These are phyloP conservation scores for Psilopogon haemacephalus DNA, from an alignment of 2,113 vertebrate genomes.

Conservation along the genomic window DNA sequence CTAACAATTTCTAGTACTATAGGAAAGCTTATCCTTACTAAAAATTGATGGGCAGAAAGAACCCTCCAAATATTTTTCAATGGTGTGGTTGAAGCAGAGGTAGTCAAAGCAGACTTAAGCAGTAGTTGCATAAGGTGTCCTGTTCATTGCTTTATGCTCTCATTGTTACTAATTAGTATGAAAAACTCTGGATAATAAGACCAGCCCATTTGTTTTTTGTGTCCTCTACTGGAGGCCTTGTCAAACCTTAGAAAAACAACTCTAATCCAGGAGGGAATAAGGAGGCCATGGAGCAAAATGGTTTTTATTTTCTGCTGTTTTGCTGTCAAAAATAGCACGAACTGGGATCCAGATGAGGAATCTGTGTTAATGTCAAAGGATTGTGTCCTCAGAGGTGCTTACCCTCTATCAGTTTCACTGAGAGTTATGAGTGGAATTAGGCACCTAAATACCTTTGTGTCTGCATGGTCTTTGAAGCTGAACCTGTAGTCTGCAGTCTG, in stretches of 20 bases:
- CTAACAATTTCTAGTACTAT: conserved; percentile 14
- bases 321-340: neutral
- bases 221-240: neutral
- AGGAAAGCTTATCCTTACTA: neutral
- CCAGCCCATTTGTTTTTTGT: conserved; percentile 8
- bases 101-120: conserved; percentile 15
- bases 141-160: conserved; percentile 44
- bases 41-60: neutral
- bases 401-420: neutral
- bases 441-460: neutral
- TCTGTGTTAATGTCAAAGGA: neutral
- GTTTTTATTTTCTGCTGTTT: neutral
- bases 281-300: neutral
- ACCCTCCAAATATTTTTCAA: conserved; percentile 8
- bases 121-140: conserved; percentile 14
- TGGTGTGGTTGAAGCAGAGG: neutral
- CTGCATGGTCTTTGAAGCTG: neutral
- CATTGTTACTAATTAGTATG: conserved; percentile 47
- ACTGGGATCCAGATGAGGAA: neutral
- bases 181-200: conserved; percentile 36
- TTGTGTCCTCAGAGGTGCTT: neutral
- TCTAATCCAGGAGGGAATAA: neutral
- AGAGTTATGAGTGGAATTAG: neutral
- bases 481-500: neutral
- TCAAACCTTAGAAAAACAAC: neutral